Conservation (phyloP, 1,140 invertebrate genomes). For the Stenopsyche tienmushanensis region DNA sequence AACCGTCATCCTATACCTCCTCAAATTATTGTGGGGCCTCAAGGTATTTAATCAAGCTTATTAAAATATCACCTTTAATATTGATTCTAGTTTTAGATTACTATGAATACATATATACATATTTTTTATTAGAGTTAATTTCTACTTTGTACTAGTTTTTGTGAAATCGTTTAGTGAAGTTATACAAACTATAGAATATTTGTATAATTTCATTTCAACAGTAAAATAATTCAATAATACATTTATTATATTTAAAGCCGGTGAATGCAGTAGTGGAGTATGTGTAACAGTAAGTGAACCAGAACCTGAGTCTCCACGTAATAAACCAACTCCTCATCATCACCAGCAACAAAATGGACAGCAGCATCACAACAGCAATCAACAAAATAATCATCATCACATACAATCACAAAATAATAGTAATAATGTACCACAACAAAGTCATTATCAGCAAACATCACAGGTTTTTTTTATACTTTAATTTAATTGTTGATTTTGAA, state of each 20-base stretch:
- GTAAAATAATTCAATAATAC: too few species aligned
- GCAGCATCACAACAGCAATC: constrained; percentile 43
- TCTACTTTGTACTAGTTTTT: too few species aligned
- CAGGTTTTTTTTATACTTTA: constrained; percentile 2
- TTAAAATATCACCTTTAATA: background rate
- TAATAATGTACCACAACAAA: constrained; percentile 40
- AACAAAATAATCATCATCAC: constrained; percentile 41
- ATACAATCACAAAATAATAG: constrained; percentile 31
- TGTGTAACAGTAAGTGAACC: constrained; percentile 21
- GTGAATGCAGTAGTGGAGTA: constrained; percentile 29
- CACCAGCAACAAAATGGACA: constrained; percentile 46
- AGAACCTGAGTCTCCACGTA: constrained; percentile 28
- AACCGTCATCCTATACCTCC: constrained; percentile 42
- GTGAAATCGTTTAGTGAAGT: background rate
- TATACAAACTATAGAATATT: background rate
- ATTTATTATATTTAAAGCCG: constrained; percentile 18
- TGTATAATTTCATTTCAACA: background rate
- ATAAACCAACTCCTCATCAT: constrained; percentile 40
- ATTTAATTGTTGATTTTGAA: background rate
- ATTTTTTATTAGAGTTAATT: too few species aligned
- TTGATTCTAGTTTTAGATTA: background rate
- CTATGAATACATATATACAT: too few species aligned
- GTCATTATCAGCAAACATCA: constrained; percentile 35
- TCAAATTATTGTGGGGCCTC: constrained; percentile 42
- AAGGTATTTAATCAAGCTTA: constrained; percentile 23